Base-by-base conservation (phyloP, 1,140 invertebrate genomes). In the Musca domestica region DNA sequence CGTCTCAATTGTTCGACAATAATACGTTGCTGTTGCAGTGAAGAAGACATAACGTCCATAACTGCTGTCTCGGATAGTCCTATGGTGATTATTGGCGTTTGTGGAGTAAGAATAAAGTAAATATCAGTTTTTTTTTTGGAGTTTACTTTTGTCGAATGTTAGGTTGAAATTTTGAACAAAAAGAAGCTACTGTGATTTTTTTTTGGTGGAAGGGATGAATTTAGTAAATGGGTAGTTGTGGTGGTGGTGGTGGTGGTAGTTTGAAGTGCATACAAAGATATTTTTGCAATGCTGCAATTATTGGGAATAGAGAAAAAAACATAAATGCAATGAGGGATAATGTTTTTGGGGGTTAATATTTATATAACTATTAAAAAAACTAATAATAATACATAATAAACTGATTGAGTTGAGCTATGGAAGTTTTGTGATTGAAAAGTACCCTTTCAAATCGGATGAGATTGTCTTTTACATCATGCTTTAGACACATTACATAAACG, bases 1-100 rank as follows among this genome's bases (percentile, higher is more conserved):
- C 94, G 87, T 64, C 95, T 87, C 64, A 98, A 87, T 84, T 98
- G 96, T 76, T 98, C 95, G 22, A 95, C 96, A 72, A 96, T 86
- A 84, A 92, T 89, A 73, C 94, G 89, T 83, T 97, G 95, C 83
- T 96, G 94, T 83, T 95, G 93, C 73, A 95, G 85, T 81, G 89
- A 94, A 70, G 92, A 91, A 84, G 93, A 92, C 88, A 93, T 91
- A 91, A 93, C 92, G 86, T 92, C 91, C 90, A 92, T 92, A 85
- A 92, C 88, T 85, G 90, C 89, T 74, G 90, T 91, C 83, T 91
- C 89, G 84, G 90, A 91, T 82, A 92, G 89, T 86, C 88, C 90
- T 91, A 91, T 90, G 86, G 83, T 88, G 56, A 34, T 27, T 34
- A 20, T 51, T 20, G 12, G 56, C 15, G 19, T 27, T 12, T 23